phyloP scores from a whole-genome alignment of 2,888 invertebrate genomes.

The Amitus sp. region DNA sequence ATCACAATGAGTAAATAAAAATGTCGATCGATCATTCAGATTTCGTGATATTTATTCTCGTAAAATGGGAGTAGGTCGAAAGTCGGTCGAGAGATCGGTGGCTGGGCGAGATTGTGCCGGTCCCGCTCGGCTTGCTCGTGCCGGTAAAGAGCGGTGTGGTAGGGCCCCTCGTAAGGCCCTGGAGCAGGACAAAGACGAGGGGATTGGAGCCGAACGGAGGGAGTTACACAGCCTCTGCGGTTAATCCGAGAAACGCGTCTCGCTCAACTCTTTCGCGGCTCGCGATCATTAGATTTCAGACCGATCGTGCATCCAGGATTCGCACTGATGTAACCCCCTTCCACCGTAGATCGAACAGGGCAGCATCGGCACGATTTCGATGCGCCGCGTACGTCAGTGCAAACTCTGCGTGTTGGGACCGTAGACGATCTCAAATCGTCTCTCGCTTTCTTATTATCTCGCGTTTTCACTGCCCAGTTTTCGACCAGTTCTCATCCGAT shows the following conservation, averaged over 20 bases:
- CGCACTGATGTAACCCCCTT: slow-evolving; percentile 46
- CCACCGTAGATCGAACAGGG: slow-evolving; percentile 9
- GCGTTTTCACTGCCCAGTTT: slow-evolving; percentile 11
- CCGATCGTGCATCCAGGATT: slow-evolving; percentile 19
- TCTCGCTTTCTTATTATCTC: slow-evolving; percentile 2
- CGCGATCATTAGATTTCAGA: slow-evolving; percentile 10
- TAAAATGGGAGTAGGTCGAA: too few relatives aligned
- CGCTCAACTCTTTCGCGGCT: slow-evolving; percentile 24
- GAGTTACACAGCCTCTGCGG: slow-evolving; percentile 2
- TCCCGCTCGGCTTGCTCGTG: background rate
- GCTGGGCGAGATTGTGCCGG: too few relatives aligned
- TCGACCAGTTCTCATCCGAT: slow-evolving; percentile 2
- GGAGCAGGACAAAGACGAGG: background rate
- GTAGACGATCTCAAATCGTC: slow-evolving; percentile 22
- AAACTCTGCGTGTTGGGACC: slow-evolving; percentile 14
- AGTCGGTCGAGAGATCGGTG: too few relatives aligned
- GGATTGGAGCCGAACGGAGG: too few relatives aligned
- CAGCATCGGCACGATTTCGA: slow-evolving; percentile 19
- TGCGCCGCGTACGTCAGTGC: slow-evolving; percentile 17
- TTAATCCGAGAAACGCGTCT: slow-evolving; percentile 5
- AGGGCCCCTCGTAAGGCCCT: slow-evolving; percentile 3
- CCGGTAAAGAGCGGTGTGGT: background rate
- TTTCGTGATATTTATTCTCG: too few relatives aligned
- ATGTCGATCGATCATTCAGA: too few relatives aligned
- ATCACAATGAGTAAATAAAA: too few relatives aligned